Percentiles rank a stretch among this genome's conserved stretches.
phyloP scores from a whole-genome alignment of 2,797 vertebrate genomes.

The Crax fasciolata region DNA sequence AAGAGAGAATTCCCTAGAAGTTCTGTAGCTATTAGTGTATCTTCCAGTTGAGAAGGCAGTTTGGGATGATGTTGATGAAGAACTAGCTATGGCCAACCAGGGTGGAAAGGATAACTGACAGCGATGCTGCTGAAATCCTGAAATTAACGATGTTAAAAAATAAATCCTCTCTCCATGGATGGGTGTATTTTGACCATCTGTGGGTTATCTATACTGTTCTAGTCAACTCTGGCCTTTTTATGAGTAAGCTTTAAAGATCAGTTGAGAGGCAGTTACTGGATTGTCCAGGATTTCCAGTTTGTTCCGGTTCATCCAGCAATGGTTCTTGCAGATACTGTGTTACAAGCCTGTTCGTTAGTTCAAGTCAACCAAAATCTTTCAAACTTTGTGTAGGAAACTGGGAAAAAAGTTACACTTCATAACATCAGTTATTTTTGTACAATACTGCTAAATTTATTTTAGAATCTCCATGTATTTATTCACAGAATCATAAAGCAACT shows the following conservation, averaged over 20 bases:
- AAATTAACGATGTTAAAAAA: slow-evolving; percentile 8
- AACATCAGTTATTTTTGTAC: background rate
- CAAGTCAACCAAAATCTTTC: background rate
- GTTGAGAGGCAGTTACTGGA: background rate
- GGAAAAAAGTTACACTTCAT: background rate
- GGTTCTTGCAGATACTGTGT: background rate
- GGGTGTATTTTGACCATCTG: background rate
- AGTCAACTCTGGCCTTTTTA: background rate
- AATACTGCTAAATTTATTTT: background rate
- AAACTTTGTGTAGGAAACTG: background rate
- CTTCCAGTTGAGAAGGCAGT: background rate
- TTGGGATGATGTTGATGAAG: background rate
- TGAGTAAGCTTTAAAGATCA: background rate
- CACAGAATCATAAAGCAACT: background rate
- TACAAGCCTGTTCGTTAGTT: background rate
- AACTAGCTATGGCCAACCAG: background rate
- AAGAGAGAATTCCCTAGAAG: background rate
- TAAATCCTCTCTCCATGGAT: background rate
- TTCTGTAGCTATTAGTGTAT: background rate
- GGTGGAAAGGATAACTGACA: background rate
- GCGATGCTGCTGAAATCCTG: background rate
- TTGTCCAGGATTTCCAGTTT: background rate
- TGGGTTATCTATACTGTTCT: background rate
- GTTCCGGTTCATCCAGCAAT: background rate
- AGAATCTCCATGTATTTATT: background rate